These are phyloP conservation scores for Orthosia gothica DNA, from an alignment of 2,888 invertebrate genomes.

Conservation along the genomic window DNA sequence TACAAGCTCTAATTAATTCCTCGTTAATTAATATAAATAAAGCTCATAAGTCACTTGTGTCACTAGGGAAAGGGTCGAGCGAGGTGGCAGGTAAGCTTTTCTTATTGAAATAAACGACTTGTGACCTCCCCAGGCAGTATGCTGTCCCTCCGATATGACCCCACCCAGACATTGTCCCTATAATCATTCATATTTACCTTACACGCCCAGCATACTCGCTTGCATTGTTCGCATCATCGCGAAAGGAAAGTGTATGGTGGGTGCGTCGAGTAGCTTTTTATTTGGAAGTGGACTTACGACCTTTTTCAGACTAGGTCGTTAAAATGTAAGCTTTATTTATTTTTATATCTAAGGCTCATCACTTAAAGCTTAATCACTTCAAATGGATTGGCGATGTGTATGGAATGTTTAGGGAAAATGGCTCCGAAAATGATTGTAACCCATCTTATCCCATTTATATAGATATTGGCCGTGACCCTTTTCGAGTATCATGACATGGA, in stretches of 20 bases:
- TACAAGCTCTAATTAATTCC: conserved; percentile 66
- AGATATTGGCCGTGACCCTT: too few species aligned
- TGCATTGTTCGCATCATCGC: conserved; percentile 46
- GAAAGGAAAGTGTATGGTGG: not conserved
- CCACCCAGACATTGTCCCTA: conserved; percentile 57
- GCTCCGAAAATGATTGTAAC: not conserved
- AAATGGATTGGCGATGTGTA: not conserved
- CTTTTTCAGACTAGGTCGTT: conserved; percentile 9
- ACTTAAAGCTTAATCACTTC: not conserved
- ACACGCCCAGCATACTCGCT: conserved; percentile 53
- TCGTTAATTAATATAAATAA: conserved; percentile 80
- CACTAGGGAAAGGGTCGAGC: conserved; percentile 73
- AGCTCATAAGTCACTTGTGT: conserved; percentile 75
- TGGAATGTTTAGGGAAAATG: not conserved
- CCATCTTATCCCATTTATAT: not conserved
- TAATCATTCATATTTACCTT: conserved; percentile 68
- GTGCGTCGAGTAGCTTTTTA: too few species aligned
- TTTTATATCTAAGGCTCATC: too few species aligned
- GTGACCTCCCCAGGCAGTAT: conserved; percentile 71
- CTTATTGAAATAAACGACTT: conserved; percentile 83
- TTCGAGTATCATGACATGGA: too few species aligned
- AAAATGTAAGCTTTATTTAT: too few species aligned
- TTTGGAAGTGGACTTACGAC: not conserved
- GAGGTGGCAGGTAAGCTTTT: conserved; percentile 76
- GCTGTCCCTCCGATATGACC: conserved; percentile 59